Conservation (phyloP, 2,113 vertebrate species). For the Scomber colias region DNA sequence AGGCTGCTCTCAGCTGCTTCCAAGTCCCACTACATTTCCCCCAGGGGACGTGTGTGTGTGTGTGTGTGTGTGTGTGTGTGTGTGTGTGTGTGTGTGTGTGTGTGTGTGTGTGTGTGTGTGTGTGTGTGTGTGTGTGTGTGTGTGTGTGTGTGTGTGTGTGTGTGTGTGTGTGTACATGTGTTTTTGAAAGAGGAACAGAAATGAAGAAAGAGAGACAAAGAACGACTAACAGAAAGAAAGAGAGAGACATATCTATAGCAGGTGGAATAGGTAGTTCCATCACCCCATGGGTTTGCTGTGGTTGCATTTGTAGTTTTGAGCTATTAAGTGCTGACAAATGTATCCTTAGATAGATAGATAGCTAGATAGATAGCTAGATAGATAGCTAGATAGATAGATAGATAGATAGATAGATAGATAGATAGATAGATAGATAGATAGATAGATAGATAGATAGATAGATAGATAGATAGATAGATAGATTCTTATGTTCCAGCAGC, state of each 20-base stretch:
- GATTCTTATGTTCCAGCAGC: no score
- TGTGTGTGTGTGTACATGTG: slow-evolving; percentile 1
- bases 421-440: no score
- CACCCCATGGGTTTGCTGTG: no score
- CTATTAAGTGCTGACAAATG: no score
- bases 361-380: no score
- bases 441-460: no score
- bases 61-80: slow-evolving; percentile 18
- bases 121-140: slow-evolving; percentile 25
- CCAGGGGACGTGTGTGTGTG: slow-evolving; percentile 18
- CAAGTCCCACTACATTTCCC: slow-evolving; percentile 64
- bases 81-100: slow-evolving; percentile 19
- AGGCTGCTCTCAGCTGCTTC: slow-evolving; percentile 59
- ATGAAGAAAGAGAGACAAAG: slow-evolving; percentile 9
- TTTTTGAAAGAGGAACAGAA: slow-evolving; percentile 29
- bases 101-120: slow-evolving; percentile 15
- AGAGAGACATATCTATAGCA: background rate
- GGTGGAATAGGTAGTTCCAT: slow-evolving; percentile 26
- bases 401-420: no score
- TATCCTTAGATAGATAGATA: no score
- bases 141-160: background rate
- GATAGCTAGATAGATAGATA: no score
- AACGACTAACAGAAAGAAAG: background rate
- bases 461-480: no score
- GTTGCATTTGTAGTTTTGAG: no score